Evolutionary conservation across 2,113 vertebrate species (phyloP).

Genomic region (Tychaedon coryphoeus): DNA sequence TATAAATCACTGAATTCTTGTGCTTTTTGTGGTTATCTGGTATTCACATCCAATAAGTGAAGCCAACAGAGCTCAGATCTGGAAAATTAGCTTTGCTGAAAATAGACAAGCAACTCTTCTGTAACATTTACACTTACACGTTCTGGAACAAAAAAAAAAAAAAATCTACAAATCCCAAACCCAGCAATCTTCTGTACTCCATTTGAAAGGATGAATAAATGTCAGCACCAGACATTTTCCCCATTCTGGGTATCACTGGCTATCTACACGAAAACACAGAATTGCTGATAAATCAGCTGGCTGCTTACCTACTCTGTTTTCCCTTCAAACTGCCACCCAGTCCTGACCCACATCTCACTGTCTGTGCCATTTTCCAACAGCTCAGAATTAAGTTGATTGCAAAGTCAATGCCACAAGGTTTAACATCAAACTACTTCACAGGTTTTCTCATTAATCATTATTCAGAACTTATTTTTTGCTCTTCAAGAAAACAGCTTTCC

Average conservation of each 20-base stretch:
- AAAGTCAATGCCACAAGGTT: not conserved
- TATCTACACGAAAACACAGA: not conserved
- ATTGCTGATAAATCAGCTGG: not conserved
- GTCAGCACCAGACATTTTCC: not conserved
- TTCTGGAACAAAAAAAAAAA: not conserved
- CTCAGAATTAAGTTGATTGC: not conserved
- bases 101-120: slow-evolving; percentile 24
- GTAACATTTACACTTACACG: not conserved
- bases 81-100: slow-evolving; percentile 36
- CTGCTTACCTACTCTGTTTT: not conserved
- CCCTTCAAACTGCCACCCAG: not conserved
- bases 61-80: slow-evolving; percentile 13
- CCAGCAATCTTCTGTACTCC: not conserved
- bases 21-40: slow-evolving; percentile 38
- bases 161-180: not conserved
- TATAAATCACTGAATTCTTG: slow-evolving; percentile 47
- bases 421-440: not conserved
- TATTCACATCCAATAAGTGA: slow-evolving; percentile 11
- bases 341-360: not conserved
- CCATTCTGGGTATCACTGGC: not conserved
- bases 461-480: not conserved
- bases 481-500: not conserved
- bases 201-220: slow-evolving; percentile 12
- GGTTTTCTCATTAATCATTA: not conserved
- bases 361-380: not conserved